A percentile compares a stretch with the other conserved stretches of the same genome.
phyloP scores from a whole-genome alignment of 2,888 invertebrate species.

The Nebria brevicollis region DNA sequence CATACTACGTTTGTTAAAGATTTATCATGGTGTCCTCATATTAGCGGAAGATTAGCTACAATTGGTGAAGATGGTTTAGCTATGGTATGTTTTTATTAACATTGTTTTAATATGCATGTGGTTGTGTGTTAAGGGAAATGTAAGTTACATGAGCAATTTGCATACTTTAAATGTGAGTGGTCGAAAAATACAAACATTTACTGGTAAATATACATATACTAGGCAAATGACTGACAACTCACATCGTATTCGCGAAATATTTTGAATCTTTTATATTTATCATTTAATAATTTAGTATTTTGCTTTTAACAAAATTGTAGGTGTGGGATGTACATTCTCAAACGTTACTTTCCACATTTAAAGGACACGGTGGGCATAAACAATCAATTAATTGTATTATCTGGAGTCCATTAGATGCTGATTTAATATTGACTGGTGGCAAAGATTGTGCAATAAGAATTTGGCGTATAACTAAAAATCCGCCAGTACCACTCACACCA shows the following conservation, averaged over 20 bases:
- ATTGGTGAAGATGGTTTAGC: constrained; percentile 76
- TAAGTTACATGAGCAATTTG: too few relatives aligned
- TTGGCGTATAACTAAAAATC: constrained; percentile 70
- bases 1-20: constrained; percentile 69
- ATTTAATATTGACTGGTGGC: constrained; percentile 73
- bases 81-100: constrained; percentile 64
- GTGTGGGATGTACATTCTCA: constrained; percentile 72
- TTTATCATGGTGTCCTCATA: constrained; percentile 76
- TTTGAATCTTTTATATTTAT: too few relatives aligned
- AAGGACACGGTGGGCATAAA: constrained; percentile 64
- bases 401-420: constrained; percentile 74
- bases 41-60: constrained; percentile 72
- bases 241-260: too few relatives aligned
- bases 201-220: too few relatives aligned
- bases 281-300: too few relatives aligned
- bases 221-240: too few relatives aligned
- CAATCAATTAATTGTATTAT: constrained; percentile 67
- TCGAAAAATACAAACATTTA: too few relatives aligned
- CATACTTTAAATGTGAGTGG: too few relatives aligned
- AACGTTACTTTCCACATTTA: constrained; percentile 69
- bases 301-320: constrained; percentile 57
- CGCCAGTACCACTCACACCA: constrained; percentile 52
- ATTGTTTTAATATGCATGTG: neutral
- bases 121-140: too few relatives aligned
- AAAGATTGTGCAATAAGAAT: constrained; percentile 73